Conservation (phyloP, 2,797 vertebrate genomes). For the Molossus molossus region DNA sequence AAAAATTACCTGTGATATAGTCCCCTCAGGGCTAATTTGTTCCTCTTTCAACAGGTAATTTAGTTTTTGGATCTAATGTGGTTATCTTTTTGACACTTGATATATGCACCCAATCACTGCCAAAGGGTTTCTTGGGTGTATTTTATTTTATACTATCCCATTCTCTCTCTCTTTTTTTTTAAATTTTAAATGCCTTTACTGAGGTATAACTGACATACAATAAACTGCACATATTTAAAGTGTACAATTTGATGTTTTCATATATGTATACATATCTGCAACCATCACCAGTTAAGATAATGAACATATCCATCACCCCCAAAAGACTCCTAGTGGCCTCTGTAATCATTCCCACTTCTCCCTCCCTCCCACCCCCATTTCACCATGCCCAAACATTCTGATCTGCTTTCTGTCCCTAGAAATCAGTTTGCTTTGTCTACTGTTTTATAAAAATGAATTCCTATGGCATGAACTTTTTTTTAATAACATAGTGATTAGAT, state of each 20-base stretch:
- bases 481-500: not conserved
- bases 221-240: not conserved
- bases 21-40: not conserved
- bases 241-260: not conserved
- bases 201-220: not conserved
- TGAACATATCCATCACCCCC: not conserved
- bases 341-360: not conserved
- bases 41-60: not conserved
- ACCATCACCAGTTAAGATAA: not conserved
- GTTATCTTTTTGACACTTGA: not conserved
- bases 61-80: not conserved
- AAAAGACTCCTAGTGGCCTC: not conserved
- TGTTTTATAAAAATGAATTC: not conserved
- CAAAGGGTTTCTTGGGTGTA: conserved; percentile 6
- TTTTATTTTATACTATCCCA: not conserved
- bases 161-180: not conserved
- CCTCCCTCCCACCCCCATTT: not conserved
- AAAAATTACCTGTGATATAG: not conserved
- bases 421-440: not conserved
- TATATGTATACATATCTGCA: not conserved
- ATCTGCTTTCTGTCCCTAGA: not conserved
- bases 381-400: not conserved
- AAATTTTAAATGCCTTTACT: not conserved
- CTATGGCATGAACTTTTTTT: not conserved
- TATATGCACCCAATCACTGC: not conserved